Conservation (phyloP, 2,113 vertebrate genomes). For the Philantomba maxwellii region DNA sequence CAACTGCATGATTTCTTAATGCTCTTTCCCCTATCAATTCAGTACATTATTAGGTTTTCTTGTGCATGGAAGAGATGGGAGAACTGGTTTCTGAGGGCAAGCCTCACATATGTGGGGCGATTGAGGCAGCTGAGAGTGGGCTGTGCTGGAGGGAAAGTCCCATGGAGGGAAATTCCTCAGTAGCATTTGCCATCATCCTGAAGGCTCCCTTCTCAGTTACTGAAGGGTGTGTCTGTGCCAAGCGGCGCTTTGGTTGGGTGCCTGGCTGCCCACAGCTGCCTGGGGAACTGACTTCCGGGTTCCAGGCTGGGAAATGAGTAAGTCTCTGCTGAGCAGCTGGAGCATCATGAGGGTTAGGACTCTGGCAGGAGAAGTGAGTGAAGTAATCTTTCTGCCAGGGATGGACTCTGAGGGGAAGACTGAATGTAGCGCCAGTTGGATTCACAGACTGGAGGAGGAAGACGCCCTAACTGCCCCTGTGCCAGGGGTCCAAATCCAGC, state of each 20-base stretch:
- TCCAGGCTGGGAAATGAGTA: not conserved
- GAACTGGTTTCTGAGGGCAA: not conserved
- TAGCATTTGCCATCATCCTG: not conserved
- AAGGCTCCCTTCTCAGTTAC: too few relatives aligned
- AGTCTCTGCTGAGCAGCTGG: not conserved
- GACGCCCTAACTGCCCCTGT: not conserved
- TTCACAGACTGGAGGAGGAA: not conserved
- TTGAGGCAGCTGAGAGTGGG: not conserved
- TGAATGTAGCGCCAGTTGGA: not conserved
- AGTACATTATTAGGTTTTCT: not conserved
- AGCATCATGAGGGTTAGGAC: not conserved
- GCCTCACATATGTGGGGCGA: not conserved
- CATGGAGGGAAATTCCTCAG: not conserved
- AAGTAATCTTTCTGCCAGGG: not conserved
- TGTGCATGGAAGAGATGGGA: not conserved
- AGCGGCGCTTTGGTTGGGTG: not conserved
- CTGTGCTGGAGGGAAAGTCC: not conserved
- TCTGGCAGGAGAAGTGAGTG: not conserved
- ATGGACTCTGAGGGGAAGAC: not conserved
- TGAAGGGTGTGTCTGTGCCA: not conserved
- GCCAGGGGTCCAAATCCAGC: not conserved
- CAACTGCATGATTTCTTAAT: not conserved
- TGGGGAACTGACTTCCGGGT: not conserved
- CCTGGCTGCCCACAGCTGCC: not conserved
- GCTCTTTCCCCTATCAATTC: not conserved